Evolutionary conservation across 2,888 invertebrate genomes (phyloP).

Genomic region (Psylliodes chrysocephalus): DNA sequence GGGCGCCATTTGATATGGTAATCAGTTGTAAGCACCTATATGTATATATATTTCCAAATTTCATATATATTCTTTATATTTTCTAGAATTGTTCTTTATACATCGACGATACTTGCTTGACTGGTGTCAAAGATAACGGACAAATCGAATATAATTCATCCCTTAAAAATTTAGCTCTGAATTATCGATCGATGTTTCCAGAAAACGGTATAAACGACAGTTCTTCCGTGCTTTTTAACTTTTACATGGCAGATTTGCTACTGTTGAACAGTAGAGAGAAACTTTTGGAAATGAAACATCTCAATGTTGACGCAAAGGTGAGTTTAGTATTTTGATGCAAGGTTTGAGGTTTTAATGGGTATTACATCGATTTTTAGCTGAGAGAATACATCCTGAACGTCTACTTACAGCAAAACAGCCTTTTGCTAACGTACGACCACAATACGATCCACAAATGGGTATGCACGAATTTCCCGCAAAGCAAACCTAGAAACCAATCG

Average conservation of each 20-base stretch:
- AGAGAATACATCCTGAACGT: slow-evolving; percentile 74
- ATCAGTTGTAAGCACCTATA: too few relatives aligned
- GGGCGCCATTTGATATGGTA: too few relatives aligned
- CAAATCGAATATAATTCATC: slow-evolving; percentile 77
- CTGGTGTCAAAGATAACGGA: slow-evolving; percentile 75
- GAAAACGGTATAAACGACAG: slow-evolving; percentile 63
- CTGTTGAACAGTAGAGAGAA: slow-evolving; percentile 71
- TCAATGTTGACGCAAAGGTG: slow-evolving; percentile 75
- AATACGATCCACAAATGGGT: slow-evolving; percentile 70
- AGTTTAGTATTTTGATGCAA: slow-evolving; percentile 19
- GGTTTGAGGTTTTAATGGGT: too few relatives aligned
- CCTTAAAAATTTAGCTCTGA: slow-evolving; percentile 56
- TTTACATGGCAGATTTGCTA: slow-evolving; percentile 73
- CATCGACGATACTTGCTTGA: slow-evolving; percentile 77
- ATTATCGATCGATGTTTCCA: slow-evolving; percentile 54
- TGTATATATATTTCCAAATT: too few relatives aligned
- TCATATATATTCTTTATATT: too few relatives aligned
- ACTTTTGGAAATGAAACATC: slow-evolving; percentile 67
- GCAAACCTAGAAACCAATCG: slow-evolving; percentile 38
- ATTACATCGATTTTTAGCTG: slow-evolving; percentile 67
- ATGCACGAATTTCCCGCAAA: slow-evolving; percentile 67
- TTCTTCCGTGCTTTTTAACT: slow-evolving; percentile 68
- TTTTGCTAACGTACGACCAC: slow-evolving; percentile 76
- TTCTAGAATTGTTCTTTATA: slow-evolving; percentile 76
- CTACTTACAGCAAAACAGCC: slow-evolving; percentile 75